Conservation (phyloP, 2,113 vertebrate species). For the Tetrax tetrax region DNA sequence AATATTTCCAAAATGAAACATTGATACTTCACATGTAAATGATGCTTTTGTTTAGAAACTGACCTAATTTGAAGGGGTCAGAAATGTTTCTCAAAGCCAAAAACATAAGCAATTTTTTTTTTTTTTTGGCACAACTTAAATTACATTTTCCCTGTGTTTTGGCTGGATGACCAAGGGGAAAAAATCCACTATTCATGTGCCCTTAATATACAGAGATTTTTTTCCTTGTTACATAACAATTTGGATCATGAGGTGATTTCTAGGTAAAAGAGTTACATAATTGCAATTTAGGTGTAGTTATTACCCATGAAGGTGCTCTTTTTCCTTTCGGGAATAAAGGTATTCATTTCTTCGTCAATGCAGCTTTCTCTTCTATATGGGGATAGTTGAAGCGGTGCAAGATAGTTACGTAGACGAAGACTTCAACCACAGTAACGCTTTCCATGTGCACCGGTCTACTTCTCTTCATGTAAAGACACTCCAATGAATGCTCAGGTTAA, state of each 20-base stretch:
- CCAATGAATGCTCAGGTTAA: background rate
- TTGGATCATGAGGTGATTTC: background rate
- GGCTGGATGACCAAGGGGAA: background rate
- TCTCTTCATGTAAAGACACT: background rate
- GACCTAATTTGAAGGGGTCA: background rate
- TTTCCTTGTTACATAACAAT: background rate
- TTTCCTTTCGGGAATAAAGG: background rate
- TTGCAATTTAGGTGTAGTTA: background rate
- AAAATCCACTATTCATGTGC: background rate
- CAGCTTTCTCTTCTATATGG: background rate
- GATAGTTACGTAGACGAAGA: background rate
- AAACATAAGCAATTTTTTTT: background rate
- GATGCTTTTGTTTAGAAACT: background rate
- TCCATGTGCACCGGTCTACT: background rate
- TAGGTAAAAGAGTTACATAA: background rate
- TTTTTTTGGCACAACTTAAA: background rate
- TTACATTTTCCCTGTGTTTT: background rate
- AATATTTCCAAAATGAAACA: constrained; percentile 11
- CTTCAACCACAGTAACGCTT: background rate
- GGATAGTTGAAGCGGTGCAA: background rate
- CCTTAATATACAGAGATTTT: background rate
- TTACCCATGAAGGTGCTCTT: background rate
- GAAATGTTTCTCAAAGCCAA: background rate
- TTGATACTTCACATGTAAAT: background rate
- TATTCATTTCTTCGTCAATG: background rate